Percentiles rank a stretch among this genome's conserved stretches.
Conservation (phyloP, 2,888 invertebrate genomes). For the Encarsia formosa region DNA sequence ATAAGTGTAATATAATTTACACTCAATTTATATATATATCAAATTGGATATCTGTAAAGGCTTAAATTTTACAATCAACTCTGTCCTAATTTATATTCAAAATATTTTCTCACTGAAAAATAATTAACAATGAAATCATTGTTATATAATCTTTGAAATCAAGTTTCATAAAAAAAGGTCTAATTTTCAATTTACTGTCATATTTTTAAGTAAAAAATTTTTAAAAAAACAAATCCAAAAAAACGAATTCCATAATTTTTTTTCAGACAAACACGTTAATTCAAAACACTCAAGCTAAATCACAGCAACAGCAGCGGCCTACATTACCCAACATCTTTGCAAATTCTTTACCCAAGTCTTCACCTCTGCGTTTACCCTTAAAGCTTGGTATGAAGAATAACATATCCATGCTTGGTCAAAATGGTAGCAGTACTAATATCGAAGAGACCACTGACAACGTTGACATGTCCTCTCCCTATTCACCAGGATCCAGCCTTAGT, state of each 20-base stretch:
- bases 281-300: slow-evolving; percentile 32
- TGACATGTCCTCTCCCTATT: slow-evolving; percentile 81
- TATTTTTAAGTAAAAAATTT: no score
- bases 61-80: no score
- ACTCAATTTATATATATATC: no score
- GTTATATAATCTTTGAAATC: no score
- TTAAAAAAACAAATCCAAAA: background rate
- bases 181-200: no score
- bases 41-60: no score
- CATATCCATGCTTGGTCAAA: slow-evolving; percentile 45
- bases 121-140: no score
- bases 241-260: no score
- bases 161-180: no score
- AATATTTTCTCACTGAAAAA: no score
- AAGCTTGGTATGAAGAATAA: slow-evolving; percentile 38
- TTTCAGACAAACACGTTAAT: slow-evolving; percentile 31
- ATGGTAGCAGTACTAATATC: slow-evolving; percentile 46
- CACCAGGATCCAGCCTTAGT: slow-evolving; percentile 83
- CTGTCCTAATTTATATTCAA: no score
- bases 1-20: no score
- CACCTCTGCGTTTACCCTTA: slow-evolving; percentile 29
- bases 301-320: slow-evolving; percentile 39
- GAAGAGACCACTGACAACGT: slow-evolving; percentile 56
- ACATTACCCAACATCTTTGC: slow-evolving; percentile 43
- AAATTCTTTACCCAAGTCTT: slow-evolving; percentile 34